Conservation (phyloP, 2,113 vertebrate genomes). For the Malurus cyaneus region DNA sequence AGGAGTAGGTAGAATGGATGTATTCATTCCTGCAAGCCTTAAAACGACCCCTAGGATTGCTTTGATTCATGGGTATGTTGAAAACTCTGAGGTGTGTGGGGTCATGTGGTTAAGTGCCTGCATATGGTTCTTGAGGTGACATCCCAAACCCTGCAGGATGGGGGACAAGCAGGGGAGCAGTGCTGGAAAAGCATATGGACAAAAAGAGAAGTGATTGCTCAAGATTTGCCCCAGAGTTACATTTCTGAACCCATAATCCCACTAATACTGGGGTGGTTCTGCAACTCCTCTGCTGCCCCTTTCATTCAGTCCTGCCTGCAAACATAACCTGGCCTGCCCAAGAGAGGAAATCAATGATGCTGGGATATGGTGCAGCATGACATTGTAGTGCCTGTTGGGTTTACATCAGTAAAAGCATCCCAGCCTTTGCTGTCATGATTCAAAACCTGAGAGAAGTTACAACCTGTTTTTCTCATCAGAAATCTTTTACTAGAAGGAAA, state of each 20-base stretch:
- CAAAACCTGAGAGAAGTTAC: background rate
- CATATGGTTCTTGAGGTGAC: accelerated
- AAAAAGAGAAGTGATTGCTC: background rate
- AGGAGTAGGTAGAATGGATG: background rate
- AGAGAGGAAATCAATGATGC: background rate
- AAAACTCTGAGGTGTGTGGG: background rate
- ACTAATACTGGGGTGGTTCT: background rate
- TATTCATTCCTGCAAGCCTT: background rate
- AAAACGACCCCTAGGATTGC: background rate
- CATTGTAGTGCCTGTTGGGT: background rate
- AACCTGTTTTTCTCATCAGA: background rate
- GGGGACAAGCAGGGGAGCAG: accelerated
- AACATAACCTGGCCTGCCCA: background rate
- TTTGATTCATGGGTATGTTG: background rate
- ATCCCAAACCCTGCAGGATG: background rate
- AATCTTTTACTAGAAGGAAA: background rate
- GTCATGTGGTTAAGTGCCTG: background rate
- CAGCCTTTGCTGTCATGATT: background rate
- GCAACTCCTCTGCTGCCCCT: background rate
- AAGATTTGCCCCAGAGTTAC: background rate
- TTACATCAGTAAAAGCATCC: background rate
- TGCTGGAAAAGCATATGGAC: background rate
- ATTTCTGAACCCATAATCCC: background rate
- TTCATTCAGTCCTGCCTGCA: background rate
- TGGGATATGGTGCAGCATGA: background rate